A percentile compares a stretch with the other conserved stretches of the same genome.
These are phyloP conservation scores for Anguilla obscura DNA, from an alignment of 2,797 vertebrate genomes.

Conservation along the genomic window DNA sequence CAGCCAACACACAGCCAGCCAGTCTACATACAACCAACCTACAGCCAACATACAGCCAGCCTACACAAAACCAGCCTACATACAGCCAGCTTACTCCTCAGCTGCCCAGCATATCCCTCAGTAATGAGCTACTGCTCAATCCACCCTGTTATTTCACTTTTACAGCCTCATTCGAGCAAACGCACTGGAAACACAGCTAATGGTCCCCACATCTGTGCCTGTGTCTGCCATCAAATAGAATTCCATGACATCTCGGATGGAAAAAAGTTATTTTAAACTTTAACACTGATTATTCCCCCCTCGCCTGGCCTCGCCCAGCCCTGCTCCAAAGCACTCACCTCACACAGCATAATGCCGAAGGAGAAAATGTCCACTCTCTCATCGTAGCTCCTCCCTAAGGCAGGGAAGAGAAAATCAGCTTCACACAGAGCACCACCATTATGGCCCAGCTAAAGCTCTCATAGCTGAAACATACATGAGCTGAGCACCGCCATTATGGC, in stretches of 20 bases:
- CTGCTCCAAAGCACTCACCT: constrained; percentile 73
- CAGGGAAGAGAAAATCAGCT: background rate
- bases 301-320: constrained; percentile 11
- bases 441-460: background rate
- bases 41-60: too few relatives aligned
- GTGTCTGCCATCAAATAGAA: constrained; percentile 35
- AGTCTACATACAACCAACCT: constrained; percentile 15
- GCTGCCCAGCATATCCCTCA: background rate
- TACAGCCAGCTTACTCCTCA: constrained; percentile 6
- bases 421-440: background rate
- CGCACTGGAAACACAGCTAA: constrained; percentile 39
- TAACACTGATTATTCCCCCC: constrained; percentile 14
- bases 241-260: constrained; percentile 31
- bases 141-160: constrained; percentile 40
- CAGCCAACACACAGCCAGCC: too few relatives aligned
- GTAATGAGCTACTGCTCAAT: constrained; percentile 31
- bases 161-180: constrained; percentile 33
- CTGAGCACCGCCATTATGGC: background rate
- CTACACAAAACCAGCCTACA: too few relatives aligned
- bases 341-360: constrained; percentile 95
- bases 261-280: constrained; percentile 35
- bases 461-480: background rate
- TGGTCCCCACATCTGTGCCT: constrained; percentile 26
- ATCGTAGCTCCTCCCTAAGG: constrained; percentile 90
- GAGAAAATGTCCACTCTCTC: constrained; percentile 98